Conservation (phyloP, 1,140 invertebrate genomes). For the Hycleus cichorii region DNA sequence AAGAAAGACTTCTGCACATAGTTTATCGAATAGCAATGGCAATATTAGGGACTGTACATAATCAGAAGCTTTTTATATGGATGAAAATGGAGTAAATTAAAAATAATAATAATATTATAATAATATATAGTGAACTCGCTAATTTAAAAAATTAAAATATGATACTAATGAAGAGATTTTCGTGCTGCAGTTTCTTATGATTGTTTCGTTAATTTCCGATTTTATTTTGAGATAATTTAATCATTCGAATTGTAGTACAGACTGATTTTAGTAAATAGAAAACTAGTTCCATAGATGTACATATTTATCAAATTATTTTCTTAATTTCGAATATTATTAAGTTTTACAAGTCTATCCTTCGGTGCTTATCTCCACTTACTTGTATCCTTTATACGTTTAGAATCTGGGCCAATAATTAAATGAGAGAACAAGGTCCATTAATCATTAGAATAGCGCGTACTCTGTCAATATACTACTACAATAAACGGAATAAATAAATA, state of each 20-base stretch:
- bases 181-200: constrained; percentile 30
- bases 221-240: too few species aligned
- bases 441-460: constrained; percentile 40
- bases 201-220: constrained; percentile 8
- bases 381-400: constrained; percentile 12
- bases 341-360: constrained; percentile 2
- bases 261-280: constrained; percentile 15
- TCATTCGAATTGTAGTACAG: constrained; percentile 20
- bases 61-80: constrained; percentile 42
- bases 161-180: constrained; percentile 16
- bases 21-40: constrained; percentile 18
- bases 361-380: constrained; percentile 31
- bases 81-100: constrained; percentile 15
- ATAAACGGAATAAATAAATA: constrained; percentile 8
- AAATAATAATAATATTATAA: not conserved
- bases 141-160: not conserved
- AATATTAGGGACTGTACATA: constrained; percentile 38
- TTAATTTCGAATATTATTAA: constrained; percentile 21
- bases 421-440: constrained; percentile 30
- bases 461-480: not conserved
- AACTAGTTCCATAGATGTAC: constrained; percentile 30
- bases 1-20: constrained; percentile 24
- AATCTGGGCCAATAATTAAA: constrained; percentile 18
- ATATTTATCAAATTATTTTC: constrained; percentile 28
- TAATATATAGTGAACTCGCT: not conserved